These are phyloP conservation scores for Cremastinae sp. DNA, from an alignment of 2,888 invertebrate genomes.

Conservation along the genomic window DNA sequence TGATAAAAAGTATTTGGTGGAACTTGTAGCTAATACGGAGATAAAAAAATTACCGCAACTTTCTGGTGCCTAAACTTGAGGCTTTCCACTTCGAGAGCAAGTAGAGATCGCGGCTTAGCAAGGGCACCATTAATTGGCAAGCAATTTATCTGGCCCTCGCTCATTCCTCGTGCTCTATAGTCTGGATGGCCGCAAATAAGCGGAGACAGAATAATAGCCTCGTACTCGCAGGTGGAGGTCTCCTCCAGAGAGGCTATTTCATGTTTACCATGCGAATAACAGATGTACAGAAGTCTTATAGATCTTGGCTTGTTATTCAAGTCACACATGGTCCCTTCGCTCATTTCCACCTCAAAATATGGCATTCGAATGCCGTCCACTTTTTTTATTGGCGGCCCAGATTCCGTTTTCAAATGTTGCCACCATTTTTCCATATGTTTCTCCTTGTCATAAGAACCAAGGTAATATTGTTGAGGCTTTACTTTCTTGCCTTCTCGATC, in stretches of 20 bases:
- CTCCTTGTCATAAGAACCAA: slow-evolving; percentile 89
- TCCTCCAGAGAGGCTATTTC: slow-evolving; percentile 97
- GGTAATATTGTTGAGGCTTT: slow-evolving; percentile 91
- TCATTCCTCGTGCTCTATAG: slow-evolving; percentile 90
- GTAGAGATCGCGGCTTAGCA: slow-evolving; percentile 87
- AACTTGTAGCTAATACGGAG: neutral
- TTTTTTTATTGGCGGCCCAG: slow-evolving; percentile 83
- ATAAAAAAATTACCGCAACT: slow-evolving; percentile 80
- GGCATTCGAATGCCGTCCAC: slow-evolving; percentile 95
- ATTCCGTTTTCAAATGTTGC: slow-evolving; percentile 82
- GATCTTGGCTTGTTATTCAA: slow-evolving; percentile 91
- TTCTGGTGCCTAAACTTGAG: slow-evolving; percentile 86
- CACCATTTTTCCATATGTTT: slow-evolving; percentile 82
- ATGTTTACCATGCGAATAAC: slow-evolving; percentile 93
- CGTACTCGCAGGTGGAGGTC: slow-evolving; percentile 96
- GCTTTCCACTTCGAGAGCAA: slow-evolving; percentile 88
- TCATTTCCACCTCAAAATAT: slow-evolving; percentile 92
- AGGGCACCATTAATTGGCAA: slow-evolving; percentile 85
- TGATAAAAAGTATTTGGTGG: neutral
- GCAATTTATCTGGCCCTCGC: slow-evolving; percentile 90
- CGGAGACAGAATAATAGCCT: slow-evolving; percentile 93
- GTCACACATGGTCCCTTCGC: slow-evolving; percentile 95
- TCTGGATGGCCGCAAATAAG: slow-evolving; percentile 94
- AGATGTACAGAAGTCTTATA: slow-evolving; percentile 93
- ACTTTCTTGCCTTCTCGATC: slow-evolving; percentile 93